Conservation (phyloP, 2,888 invertebrate species). For the Aphidius colemani region DNA sequence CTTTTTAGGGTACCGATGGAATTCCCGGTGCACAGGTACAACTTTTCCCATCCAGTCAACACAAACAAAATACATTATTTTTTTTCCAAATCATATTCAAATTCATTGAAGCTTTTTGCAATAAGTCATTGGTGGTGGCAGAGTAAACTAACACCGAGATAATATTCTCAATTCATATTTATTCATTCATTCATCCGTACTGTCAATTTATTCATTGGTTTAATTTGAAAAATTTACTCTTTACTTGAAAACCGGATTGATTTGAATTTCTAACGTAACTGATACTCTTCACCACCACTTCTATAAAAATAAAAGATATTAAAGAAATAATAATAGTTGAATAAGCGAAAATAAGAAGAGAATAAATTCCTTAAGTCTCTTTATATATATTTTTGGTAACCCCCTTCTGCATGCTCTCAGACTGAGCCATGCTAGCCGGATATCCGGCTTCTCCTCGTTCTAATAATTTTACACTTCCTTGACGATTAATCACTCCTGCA, state of each 20-base stretch:
- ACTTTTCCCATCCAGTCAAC: slow-evolving; percentile 28
- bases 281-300: too few relatives aligned
- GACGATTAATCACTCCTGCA: slow-evolving; percentile 34
- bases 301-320: too few relatives aligned
- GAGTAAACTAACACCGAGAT: slow-evolving; percentile 11
- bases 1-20: slow-evolving; percentile 85
- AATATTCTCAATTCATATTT: slow-evolving; percentile 8
- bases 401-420: not conserved
- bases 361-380: slow-evolving; percentile 6
- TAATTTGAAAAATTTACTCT: too few relatives aligned
- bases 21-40: slow-evolving; percentile 89
- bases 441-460: slow-evolving; percentile 26
- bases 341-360: too few relatives aligned
- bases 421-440: slow-evolving; percentile 18
- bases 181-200: slow-evolving; percentile 1
- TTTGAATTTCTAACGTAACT: too few relatives aligned
- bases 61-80: slow-evolving; percentile 11
- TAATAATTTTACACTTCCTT: slow-evolving; percentile 31
- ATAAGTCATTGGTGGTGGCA: slow-evolving; percentile 8
- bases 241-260: too few relatives aligned
- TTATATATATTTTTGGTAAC: not conserved
- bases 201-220: too few relatives aligned
- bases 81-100: not conserved
- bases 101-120: slow-evolving; percentile 18
- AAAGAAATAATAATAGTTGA: too few relatives aligned